phyloP scores from a whole-genome alignment of 1,140 invertebrate species.

The Nomia melanderi region DNA sequence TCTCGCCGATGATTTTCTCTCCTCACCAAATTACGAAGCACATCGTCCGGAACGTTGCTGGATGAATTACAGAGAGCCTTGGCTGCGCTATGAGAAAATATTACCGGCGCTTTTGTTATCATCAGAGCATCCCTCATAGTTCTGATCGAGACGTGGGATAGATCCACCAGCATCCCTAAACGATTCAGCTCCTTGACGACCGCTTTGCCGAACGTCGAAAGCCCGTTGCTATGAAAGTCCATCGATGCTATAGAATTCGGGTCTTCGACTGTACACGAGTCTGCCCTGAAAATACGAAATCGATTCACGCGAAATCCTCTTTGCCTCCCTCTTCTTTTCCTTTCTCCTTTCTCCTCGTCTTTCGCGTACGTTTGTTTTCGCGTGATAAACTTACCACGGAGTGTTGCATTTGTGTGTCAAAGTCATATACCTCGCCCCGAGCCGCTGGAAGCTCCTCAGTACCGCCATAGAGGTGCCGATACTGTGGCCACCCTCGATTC shows the following conservation, averaged over 20 bases:
- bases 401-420: conserved; percentile 94
- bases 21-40: conserved; percentile 88
- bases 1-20: neutral
- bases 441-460: conserved; percentile 90
- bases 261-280: conserved; percentile 80
- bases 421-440: conserved; percentile 92
- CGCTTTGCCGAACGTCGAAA: conserved; percentile 87
- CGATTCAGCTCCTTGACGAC: conserved; percentile 94
- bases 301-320: too few species aligned
- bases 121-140: conserved; percentile 93
- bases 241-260: conserved; percentile 79
- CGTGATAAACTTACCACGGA: conserved; percentile 85
- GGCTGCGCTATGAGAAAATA: conserved; percentile 95
- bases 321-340: too few species aligned
- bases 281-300: conserved; percentile 78
- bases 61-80: conserved; percentile 92
- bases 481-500: conserved; percentile 92
- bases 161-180: conserved; percentile 96
- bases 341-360: neutral
- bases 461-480: conserved; percentile 91
- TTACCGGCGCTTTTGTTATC: conserved; percentile 92
- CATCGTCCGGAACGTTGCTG: conserved; percentile 93
- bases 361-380: neutral
- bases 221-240: conserved; percentile 84
- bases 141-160: conserved; percentile 93